These are phyloP conservation scores for Cynocephalus volans DNA, from an alignment of 2,113 vertebrate genomes.

Conservation along the genomic window DNA sequence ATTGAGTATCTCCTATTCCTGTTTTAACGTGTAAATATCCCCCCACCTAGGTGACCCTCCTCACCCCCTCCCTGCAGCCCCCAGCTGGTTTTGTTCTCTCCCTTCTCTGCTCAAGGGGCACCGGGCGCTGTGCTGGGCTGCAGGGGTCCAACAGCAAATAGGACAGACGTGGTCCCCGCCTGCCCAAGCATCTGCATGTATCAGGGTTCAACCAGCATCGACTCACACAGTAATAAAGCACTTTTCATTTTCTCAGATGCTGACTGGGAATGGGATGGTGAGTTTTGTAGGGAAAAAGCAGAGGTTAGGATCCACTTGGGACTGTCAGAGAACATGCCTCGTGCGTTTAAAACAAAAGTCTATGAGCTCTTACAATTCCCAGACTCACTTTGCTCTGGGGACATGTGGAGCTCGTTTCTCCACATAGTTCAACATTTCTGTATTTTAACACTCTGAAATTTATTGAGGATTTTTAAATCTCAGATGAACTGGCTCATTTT, in stretches of 20 bases:
- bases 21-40: neutral
- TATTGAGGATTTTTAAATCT: neutral
- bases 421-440: too few species aligned
- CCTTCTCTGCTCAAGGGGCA: neutral
- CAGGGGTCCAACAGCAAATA: neutral
- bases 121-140: neutral
- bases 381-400: too few species aligned
- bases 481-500: neutral
- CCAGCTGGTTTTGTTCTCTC: too few species aligned
- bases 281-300: neutral
- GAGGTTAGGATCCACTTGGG: too few species aligned
- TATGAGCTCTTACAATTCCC: neutral
- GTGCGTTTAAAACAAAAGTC: neutral
- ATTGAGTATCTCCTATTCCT: neutral
- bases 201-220: too few species aligned
- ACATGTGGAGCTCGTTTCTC: neutral
- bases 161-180: too few species aligned
- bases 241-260: neutral
- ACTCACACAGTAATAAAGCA: neutral
- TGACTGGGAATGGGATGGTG: neutral
- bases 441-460: neutral
- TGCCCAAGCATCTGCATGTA: rapidly evolving
- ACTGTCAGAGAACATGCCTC: neutral
- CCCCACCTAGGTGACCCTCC: neutral
- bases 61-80: neutral